Evolutionary conservation across 92 coral and sea anemone genomes (phyloP), one percentile per base, ranked within the genome.

Genomic region (Epizoanthus illoricatus): DNA sequence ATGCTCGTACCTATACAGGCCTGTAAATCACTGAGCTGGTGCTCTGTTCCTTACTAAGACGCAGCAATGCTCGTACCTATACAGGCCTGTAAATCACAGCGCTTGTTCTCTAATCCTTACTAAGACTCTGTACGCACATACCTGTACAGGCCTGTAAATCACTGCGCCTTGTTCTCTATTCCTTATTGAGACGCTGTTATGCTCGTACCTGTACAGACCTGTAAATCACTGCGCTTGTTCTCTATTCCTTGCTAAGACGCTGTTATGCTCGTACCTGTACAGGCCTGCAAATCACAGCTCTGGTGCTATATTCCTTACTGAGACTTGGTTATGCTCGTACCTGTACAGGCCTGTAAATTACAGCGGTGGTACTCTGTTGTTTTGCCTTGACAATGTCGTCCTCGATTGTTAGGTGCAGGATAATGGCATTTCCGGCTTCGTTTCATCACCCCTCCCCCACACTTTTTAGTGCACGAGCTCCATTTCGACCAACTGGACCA

Each of bases 401-500:
- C 58, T 76, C 70, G 69, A 7, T 76, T 41, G 24, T 57, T 76
- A 76, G 5, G 47, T 0, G 40, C 69, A 61, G 81, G 56, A 61
- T 41, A 59, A 62, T 2, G 4, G 49, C 81, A 76, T 61, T 76
- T 60, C 42, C 81, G 69, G 2, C 59, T 42, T 20, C 69, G 18
- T 4, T 42, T 76, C 43, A 39, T 76, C 18, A 76, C 81, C 65
- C 81, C 81, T 40, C 69, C 58, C n/a, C 81, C 81, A 61, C 81
- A 76, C 18, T 20, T 65, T 76, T 76, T 61, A 18, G 81, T 60
- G 13, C 81, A 76, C 5, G 23, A 18, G 43, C 69, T 61, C 81
- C 81, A 76, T 1, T 39, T 76, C 16, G 81, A 60, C 81, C 81
- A 76, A 3, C 55, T 54, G 45, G 81, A 76, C 81, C 81, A 76